A percentile compares a stretch with the other conserved stretches of the same genome.
phyloP scores from a whole-genome alignment of 2,797 vertebrate species.

The Molothrus ater region DNA sequence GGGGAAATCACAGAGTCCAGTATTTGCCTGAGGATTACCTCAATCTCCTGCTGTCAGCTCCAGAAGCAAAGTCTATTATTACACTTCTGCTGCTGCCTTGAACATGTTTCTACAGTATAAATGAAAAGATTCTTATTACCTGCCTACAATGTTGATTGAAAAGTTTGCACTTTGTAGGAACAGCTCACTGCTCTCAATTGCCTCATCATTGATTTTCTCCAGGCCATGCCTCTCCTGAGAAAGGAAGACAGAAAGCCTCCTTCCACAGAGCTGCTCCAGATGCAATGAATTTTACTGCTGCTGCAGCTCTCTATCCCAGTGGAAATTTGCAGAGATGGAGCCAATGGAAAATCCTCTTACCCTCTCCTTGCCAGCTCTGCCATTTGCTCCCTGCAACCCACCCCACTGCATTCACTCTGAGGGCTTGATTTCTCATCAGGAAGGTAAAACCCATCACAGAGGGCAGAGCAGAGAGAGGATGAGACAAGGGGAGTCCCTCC shows the following conservation, averaged over 20 bases:
- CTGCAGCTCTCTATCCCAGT: neutral
- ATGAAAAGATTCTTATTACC: slow-evolving; percentile 57
- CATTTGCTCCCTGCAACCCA: neutral
- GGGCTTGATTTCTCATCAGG: neutral
- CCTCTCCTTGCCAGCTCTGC: neutral
- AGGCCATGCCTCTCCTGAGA: slow-evolving; percentile 42
- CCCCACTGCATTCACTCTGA: neutral
- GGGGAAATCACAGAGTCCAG: neutral
- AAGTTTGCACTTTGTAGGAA: slow-evolving; percentile 59
- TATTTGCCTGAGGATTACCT: slow-evolving; percentile 39
- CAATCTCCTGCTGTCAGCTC: slow-evolving; percentile 24
- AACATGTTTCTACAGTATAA: slow-evolving; percentile 42
- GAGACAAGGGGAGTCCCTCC: neutral
- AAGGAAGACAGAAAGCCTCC: slow-evolving; percentile 33
- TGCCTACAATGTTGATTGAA: slow-evolving; percentile 29
- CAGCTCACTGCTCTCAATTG: slow-evolving; percentile 57
- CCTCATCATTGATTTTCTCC: slow-evolving; percentile 59
- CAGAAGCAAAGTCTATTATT: slow-evolving; percentile 55
- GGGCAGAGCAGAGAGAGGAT: neutral
- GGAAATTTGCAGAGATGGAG: neutral
- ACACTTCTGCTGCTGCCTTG: slow-evolving; percentile 31
- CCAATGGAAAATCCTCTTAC: neutral
- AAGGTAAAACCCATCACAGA: neutral
- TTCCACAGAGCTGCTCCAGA: neutral
- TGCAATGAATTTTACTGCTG: slow-evolving; percentile 2